A percentile compares a stretch with the other conserved stretches of the same genome.
Conservation (phyloP, 2,888 invertebrate genomes). For the Lasius fuliginosus region DNA sequence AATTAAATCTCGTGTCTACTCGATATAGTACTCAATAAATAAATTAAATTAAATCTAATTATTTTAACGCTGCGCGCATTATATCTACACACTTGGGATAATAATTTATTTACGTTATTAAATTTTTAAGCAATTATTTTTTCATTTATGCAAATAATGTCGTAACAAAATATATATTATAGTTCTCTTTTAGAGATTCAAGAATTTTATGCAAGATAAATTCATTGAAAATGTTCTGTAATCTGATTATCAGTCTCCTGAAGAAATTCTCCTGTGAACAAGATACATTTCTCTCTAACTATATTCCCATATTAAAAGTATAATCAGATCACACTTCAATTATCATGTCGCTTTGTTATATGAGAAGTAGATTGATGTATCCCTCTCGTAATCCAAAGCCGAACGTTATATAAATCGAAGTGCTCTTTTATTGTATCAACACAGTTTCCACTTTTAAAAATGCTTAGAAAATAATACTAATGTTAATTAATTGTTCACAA, state of each 20-base stretch:
- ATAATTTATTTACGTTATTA: constrained; percentile 18
- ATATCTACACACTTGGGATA: constrained; percentile 10
- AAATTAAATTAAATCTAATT: constrained; percentile 32
- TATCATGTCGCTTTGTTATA: constrained; percentile 3
- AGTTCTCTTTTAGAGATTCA: background rate
- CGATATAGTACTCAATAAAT: constrained; percentile 18
- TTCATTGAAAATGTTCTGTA: background rate
- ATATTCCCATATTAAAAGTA: constrained; percentile 9
- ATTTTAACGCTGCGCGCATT: background rate
- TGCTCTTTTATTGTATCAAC: constrained; percentile 13
- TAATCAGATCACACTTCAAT: constrained; percentile 9
- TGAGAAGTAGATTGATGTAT: constrained; percentile 34
- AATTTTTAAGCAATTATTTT: constrained; percentile 10
- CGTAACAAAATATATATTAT: background rate
- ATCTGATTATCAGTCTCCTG: background rate
- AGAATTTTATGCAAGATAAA: background rate
- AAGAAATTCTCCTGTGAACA: background rate
- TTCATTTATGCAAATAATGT: background rate
- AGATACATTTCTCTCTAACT: background rate
- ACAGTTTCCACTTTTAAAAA: constrained; percentile 26
- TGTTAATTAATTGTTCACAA: background rate
- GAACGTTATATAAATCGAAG: constrained; percentile 15
- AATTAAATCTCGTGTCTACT: constrained; percentile 9
- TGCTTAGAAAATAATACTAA: constrained; percentile 4
- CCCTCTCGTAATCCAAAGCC: constrained; percentile 21